Evolutionary conservation across 2,797 vertebrate species (phyloP), one percentile per base, ranked within the genome.

Genomic region (Mastacembelus armatus): DNA sequence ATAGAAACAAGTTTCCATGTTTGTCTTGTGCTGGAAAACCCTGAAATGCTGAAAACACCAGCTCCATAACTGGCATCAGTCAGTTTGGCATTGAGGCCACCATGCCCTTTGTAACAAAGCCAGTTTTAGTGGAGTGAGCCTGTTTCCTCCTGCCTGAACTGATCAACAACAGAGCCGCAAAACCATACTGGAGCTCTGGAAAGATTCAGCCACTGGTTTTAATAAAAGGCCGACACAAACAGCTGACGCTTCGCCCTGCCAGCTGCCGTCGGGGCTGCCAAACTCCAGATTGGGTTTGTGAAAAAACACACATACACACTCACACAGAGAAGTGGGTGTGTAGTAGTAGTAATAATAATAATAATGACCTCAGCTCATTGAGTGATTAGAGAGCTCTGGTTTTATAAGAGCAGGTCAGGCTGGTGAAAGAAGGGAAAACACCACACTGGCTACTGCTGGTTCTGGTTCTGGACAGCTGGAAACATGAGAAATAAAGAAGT

Each of bases 281-380:
- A 81, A 38, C 63, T 66, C 45, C 81, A 74, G 79, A 84, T 81
- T 58, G 48, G 56, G 42, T 16, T 62, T 14, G 27, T 65, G 63
- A 48, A 66, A 58, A 62, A 42, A 59, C 19, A 57, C 16, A 45
- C 35, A 48, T 55, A 42, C n/a, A n/a, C n/a, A n/a, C n/a, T n/a
- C 55, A 52, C 42, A 55, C 51, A 40, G 8, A 11, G n/a, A 38
- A 56, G 48, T 71, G 63, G 5, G 62, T 54, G 64, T 76, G 51
- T 56, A 50, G 44, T 51, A 64, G 67, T 71, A 80, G 83, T 69
- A 58, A 80, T 56, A 50, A 44, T 51, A 64, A 67, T 71, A 80
- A 83, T 69, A 58, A 80, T 80, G 83, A 88, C 70, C 72, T 87
- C 81, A 81, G 81, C 73, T 80, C 64, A 42, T 76, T 72, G 77